Evolutionary conservation across 2,113 vertebrate species (phyloP).

Genomic region (Leiothrix lutea): DNA sequence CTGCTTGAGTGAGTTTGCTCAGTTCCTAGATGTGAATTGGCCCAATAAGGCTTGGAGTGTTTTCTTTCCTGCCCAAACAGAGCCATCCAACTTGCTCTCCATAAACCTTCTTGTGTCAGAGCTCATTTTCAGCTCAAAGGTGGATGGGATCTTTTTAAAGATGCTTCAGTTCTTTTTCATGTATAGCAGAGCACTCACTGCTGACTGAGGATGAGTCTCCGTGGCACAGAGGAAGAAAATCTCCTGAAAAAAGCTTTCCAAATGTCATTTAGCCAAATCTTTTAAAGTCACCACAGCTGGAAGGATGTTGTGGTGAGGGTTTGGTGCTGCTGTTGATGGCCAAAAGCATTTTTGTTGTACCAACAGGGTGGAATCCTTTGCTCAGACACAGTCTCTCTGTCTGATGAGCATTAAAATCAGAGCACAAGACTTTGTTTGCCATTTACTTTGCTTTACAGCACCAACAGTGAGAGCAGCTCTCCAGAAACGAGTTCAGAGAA

Average conservation of each 20-base stretch:
- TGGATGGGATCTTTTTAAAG: not conserved
- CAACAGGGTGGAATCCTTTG: not conserved
- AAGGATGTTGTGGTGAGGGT: not conserved
- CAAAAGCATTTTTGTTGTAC: not conserved
- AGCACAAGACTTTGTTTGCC: not conserved
- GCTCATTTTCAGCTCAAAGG: not conserved
- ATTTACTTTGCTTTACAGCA: not conserved
- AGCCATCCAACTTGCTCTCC: not conserved
- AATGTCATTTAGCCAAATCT: not conserved
- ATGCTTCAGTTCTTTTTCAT: not conserved
- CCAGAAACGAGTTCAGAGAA: not conserved
- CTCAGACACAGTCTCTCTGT: not conserved
- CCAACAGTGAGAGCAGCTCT: not conserved
- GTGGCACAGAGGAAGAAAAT: not conserved
- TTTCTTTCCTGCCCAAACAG: not conserved
- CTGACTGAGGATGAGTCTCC: not conserved
- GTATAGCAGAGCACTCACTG: rapidly evolving
- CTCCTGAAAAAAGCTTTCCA: not conserved
- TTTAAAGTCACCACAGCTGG: not conserved
- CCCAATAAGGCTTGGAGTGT: rapidly evolving
- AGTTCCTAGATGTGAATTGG: not conserved
- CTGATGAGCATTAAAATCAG: not conserved
- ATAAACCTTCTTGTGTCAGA: not conserved
- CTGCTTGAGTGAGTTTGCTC: not conserved
- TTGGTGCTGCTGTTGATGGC: not conserved